Percentiles rank a stretch among this genome's conserved stretches.
These are phyloP conservation scores for Stichopus chloronotus DNA, from an alignment of 35 echinoderm and acorn worm species.

Conservation along the genomic window DNA sequence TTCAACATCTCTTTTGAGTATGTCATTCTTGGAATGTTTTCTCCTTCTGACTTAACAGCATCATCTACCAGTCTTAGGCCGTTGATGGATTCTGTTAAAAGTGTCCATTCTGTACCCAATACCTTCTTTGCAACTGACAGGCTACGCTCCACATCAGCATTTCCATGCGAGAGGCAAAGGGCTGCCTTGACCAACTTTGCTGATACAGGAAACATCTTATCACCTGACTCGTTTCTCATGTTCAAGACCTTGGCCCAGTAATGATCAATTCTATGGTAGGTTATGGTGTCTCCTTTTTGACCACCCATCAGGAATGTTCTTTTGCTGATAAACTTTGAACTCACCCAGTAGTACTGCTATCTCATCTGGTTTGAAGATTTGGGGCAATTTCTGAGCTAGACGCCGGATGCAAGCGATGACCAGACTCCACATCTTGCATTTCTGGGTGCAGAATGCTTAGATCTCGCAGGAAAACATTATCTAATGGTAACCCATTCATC, in stretches of 20 bases:
- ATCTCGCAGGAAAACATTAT: conserved; percentile 17
- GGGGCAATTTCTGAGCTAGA: conserved; percentile 12
- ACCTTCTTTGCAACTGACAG: too few relatives aligned
- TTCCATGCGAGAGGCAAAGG: too few relatives aligned
- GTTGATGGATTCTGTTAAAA: conserved; percentile 21
- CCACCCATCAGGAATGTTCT: conserved; percentile 6
- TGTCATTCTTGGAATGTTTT: conserved; percentile 8
- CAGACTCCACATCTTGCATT: too few relatives aligned
- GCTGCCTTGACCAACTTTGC: too few relatives aligned
- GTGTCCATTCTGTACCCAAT: conserved; percentile 20
- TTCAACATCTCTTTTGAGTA: too few relatives aligned
- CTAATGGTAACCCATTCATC: background rate
- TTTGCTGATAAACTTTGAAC: conserved; percentile 26
- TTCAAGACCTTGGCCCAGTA: too few relatives aligned
- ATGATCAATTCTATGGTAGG: conserved; percentile 18
- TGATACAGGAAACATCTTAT: too few relatives aligned
- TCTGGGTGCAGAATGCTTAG: too few relatives aligned
- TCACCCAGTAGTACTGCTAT: background rate
- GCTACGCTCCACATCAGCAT: too few relatives aligned
- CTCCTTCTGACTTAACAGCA: too few relatives aligned
- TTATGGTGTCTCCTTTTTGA: too few relatives aligned
- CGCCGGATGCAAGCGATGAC: background rate
- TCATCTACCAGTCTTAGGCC: conserved; percentile 18
- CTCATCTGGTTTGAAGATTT: conserved; percentile 6
- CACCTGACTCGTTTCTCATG: too few relatives aligned